Evolutionary conservation across 2,113 vertebrate genomes (phyloP).

Genomic region (Oreochromis niloticus): DNA sequence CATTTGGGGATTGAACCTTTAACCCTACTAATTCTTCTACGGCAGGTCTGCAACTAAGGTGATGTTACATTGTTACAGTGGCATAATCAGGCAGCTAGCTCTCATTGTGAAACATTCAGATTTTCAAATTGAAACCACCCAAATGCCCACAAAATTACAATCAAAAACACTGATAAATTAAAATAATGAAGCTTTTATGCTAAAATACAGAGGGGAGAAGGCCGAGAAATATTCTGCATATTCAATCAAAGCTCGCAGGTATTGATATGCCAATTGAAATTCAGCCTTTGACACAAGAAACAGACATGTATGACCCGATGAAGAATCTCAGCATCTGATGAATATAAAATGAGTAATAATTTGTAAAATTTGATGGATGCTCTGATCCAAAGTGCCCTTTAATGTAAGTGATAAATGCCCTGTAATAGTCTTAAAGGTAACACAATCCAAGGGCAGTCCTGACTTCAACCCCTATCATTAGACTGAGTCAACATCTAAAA

Average conservation of each 20-base stretch:
- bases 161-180: background rate
- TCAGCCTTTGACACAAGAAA: slow-evolving; percentile 31
- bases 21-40: background rate
- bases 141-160: background rate
- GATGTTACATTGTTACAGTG: background rate
- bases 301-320: slow-evolving; percentile 22
- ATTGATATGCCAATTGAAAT: slow-evolving; percentile 5
- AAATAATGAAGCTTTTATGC: background rate
- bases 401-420: background rate
- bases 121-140: background rate
- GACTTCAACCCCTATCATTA: background rate
- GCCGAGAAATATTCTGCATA: slow-evolving; percentile 1
- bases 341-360: slow-evolving; percentile 26
- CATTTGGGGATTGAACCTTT: background rate
- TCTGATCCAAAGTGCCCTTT: slow-evolving; percentile 20
- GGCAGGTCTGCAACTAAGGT: background rate
- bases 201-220: background rate
- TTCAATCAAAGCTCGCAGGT: slow-evolving; percentile 8
- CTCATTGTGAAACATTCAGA: background rate
- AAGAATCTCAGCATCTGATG: slow-evolving; percentile 4
- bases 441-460: background rate
- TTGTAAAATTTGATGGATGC: slow-evolving; percentile 5
- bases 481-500: background rate
- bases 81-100: background rate
- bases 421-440: background rate